Evolutionary conservation across 2,113 vertebrate genomes (phyloP), one percentile per base, ranked within the genome.

Genomic region (Chlamydotis undulata): DNA sequence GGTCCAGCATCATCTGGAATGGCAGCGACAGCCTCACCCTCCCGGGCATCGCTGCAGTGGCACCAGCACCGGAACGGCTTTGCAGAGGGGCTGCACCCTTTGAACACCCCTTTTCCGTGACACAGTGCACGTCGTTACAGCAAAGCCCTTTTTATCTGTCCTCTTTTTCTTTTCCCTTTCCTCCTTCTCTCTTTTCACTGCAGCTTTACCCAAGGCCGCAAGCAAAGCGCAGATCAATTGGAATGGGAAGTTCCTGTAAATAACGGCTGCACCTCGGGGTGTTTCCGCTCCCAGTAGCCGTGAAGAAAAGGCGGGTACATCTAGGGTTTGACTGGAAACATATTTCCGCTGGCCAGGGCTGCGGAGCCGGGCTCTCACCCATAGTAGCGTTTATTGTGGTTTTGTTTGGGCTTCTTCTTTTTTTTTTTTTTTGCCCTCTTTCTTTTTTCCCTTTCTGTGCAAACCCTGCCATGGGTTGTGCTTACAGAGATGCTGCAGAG

Each of bases 211-310:
- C 0, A 7, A 71, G 79, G 83, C 87, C 5, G 70, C 0, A 1
- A 70, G 65, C 21, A 19, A 52, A 87, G 60, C 6, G 0, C 0
- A 3, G 61, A 64, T 76, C 60, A 19, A 3, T 57, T 52, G 89
- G 94, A 83, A 61, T 14, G 60, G 92, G 88, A 90, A 94, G 82
- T 76, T 92, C 90, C 75, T 67, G 50, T 63, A 28, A 91, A 75
- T 80, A 83, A 56, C 15, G 84, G 81, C 87, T 94, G 10, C 89
- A 94, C 94, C 90, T 87, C n/a, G 4, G 80, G 90, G 55, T 57
- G 79, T 85, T 96, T 93, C 91, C 93, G 94, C 76, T 83, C 68
- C 41, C 75, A 33, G 81, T 59, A 83, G 93, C 94, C 79, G 84
- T 4, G 61, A 73, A 81, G 81, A 83, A 83, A 77, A 93, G 75